These are phyloP conservation scores for Brachynemurus nebulosus DNA, from an alignment of 2,888 invertebrate species.

Conservation along the genomic window DNA sequence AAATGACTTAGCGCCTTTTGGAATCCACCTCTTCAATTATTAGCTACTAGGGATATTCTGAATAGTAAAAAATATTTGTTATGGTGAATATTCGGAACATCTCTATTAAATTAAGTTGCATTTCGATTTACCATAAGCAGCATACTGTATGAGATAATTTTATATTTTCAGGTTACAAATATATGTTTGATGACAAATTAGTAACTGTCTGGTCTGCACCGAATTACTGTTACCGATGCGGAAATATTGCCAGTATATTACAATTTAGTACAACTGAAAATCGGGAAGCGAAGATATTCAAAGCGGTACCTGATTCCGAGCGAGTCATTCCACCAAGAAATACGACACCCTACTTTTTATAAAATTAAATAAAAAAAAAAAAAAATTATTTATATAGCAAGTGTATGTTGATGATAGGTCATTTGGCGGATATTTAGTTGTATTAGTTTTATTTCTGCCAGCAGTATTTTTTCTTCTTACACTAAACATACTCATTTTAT, in stretches of 20 bases:
- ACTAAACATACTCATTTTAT: no score
- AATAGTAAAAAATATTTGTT: no score
- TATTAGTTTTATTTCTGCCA: no score
- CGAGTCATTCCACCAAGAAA: constrained; percentile 85
- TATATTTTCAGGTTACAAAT: constrained; percentile 69
- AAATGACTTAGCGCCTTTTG: no score
- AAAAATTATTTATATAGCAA: background rate
- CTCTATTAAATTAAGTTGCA: no score
- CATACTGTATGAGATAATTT: constrained; percentile 10
- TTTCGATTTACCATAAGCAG: no score
- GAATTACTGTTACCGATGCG: constrained; percentile 98
- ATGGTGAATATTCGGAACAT: no score
- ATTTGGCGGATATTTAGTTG: no score
- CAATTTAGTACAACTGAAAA: constrained; percentile 70
- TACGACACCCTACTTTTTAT: constrained; percentile 95
- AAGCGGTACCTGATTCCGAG: constrained; percentile 90
- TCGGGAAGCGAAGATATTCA: constrained; percentile 73
- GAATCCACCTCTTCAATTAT: no score
- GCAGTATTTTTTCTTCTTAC: no score
- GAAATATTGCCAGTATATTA: constrained; percentile 94
- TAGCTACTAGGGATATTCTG: no score
- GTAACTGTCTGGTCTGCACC: constrained; percentile 99
- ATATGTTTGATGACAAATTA: constrained; percentile 93
- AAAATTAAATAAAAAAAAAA: constrained; percentile 23
- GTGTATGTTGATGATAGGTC: no score